A percentile compares a stretch with the other conserved stretches of the same genome.
These are phyloP conservation scores for Branchipolynoe longqiensis DNA, from an alignment of 2,888 invertebrate species.

Conservation along the genomic window DNA sequence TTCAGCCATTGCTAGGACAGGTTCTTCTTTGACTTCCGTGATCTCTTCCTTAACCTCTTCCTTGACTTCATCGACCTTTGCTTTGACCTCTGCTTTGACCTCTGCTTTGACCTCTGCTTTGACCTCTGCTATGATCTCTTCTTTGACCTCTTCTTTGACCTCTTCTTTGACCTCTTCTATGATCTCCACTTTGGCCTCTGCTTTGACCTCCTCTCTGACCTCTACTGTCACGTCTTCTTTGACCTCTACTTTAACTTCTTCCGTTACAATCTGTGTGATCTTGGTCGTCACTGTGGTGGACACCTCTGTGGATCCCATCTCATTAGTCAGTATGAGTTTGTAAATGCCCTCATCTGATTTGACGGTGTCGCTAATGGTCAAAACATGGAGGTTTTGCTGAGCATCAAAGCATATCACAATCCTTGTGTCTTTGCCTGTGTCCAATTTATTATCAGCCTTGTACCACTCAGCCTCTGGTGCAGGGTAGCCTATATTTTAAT, in stretches of 20 bases:
- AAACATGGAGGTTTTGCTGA: background rate
- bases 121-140: background rate
- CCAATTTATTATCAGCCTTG: constrained; percentile 70
- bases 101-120: constrained; percentile 11
- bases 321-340: constrained; percentile 31
- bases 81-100: background rate
- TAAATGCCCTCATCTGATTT: constrained; percentile 63
- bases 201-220: constrained; percentile 9
- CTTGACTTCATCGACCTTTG: constrained; percentile 5
- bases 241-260: background rate
- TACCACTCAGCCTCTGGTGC: constrained; percentile 77
- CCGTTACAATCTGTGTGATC: background rate
- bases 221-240: constrained; percentile 9
- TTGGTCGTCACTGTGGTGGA: constrained; percentile 17
- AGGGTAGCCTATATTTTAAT: constrained; percentile 58
- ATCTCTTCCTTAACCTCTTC: constrained; percentile 2
- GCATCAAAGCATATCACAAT: constrained; percentile 29
- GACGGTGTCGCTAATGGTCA: constrained; percentile 58
- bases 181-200: background rate
- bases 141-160: background rate
- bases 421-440: constrained; percentile 61
- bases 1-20: background rate
- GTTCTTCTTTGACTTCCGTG: too few species aligned
- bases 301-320: constrained; percentile 5
- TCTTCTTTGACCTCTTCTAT: constrained; percentile 15